Evolutionary conservation across 2,888 invertebrate genomes (phyloP), one percentile per base, ranked within the genome.

Genomic region (Spisula subtruncata): DNA sequence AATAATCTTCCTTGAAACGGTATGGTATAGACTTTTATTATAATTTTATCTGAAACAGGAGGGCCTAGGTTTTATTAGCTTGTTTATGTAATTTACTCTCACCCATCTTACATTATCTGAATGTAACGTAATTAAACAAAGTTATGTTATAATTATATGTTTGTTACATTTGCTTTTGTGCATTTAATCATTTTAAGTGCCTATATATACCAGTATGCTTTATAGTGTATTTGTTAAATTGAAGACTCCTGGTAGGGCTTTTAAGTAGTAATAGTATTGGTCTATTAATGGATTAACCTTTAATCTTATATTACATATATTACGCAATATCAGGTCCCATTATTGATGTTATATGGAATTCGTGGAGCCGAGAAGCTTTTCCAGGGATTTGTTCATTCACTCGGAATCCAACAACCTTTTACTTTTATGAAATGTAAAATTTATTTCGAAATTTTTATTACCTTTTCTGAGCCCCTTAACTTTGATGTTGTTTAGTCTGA

Each of bases 1-100:
- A 10, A 66, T 66, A 66, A 66, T 10, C 2, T 66, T 66, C 60
- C 12, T 25, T 66, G 25, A 66, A 66, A 66, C 25, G 2, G 60
- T 60, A 60, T 20, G 60, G 60, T 66, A 25, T 25, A 66, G 60
- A 25, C 25, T 66, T 66, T 66, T 66, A 66, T 66, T 66, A n/a
- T 66, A 25, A 25, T 66, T 66, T 66, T 25, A 25, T 25, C 25
- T 25, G n/a, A 66, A 10, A 66, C 25, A 25, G 60, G n/a, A 66
- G 2, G 25, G 60, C 60, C 25, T 66, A 66, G 60, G 60, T 66
- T 66, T 66, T 66, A 66, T 66, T n/a, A 66, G n/a, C 25, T 66
- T n/a, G 20, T 66, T 51, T 16, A 51, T 51, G 14, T 51, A 51
- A 10, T 51, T 51, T 51, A 51, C 51, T 51, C 16, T 51, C 51